phyloP scores from a whole-genome alignment of 1,140 invertebrate species.

The Caligus rogercresseyi region DNA sequence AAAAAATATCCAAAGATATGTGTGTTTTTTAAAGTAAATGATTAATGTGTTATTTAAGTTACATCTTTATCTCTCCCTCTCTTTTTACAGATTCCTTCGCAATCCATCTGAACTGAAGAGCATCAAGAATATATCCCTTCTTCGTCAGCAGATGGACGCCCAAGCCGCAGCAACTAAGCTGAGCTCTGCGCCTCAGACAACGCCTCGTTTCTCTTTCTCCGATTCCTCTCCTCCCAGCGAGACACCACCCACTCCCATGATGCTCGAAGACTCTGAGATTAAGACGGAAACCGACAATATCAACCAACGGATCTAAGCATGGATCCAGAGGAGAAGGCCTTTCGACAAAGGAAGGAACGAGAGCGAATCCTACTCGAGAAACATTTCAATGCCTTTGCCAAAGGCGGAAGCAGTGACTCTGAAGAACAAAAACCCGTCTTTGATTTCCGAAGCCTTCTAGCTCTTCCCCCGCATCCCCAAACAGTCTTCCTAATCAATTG shows the following conservation, averaged over 20 bases:
- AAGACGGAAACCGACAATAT: constrained; percentile 21
- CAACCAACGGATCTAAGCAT: constrained; percentile 25
- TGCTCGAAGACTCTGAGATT: constrained; percentile 17
- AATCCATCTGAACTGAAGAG: constrained; percentile 77
- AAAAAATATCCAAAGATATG: too few relatives aligned
- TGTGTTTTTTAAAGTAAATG: too few relatives aligned
- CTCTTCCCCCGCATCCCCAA: neutral
- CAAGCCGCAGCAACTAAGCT: constrained; percentile 17
- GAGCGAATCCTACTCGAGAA: neutral
- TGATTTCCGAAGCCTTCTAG: neutral
- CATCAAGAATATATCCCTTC: constrained; percentile 73
- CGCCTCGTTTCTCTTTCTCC: constrained; percentile 20
- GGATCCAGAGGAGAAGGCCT: constrained; percentile 14
- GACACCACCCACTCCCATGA: constrained; percentile 16
- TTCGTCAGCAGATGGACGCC: constrained; percentile 47
- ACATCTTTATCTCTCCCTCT: neutral
- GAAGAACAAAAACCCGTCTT: neutral
- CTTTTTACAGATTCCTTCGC: constrained; percentile 50
- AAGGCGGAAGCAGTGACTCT: neutral
- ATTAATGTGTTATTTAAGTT: too few relatives aligned
- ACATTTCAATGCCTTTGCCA: neutral
- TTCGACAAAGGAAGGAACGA: constrained; percentile 1
- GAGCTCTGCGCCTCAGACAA: constrained; percentile 3
- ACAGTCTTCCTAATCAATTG: neutral
- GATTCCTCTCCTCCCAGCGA: constrained; percentile 16